Conservation (phyloP, 2,888 invertebrate genomes). For the Thelaira solivaga region DNA sequence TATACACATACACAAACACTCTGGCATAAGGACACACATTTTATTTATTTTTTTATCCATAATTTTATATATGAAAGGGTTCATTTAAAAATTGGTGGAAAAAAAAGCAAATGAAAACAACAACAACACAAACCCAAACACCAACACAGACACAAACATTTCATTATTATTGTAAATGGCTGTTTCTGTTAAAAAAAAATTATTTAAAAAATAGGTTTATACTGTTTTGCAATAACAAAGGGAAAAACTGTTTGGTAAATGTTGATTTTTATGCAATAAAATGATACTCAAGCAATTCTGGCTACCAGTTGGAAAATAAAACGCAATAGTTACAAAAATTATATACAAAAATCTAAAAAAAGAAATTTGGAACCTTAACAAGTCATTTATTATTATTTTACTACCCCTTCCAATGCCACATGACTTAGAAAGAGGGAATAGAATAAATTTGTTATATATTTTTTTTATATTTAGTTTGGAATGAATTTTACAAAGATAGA, state of each 20-base stretch:
- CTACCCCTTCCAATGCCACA: no score
- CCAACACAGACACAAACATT: slow-evolving; percentile 1
- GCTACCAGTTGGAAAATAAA: slow-evolving; percentile 1
- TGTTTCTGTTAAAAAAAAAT: slow-evolving; percentile 47
- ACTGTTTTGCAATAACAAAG: slow-evolving; percentile 22
- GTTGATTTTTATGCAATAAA: slow-evolving; percentile 45
- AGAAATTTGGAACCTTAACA: no score
- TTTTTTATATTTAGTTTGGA: no score
- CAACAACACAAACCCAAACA: background rate
- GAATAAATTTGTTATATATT: no score
- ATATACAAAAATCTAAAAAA: no score
- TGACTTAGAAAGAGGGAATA: no score
- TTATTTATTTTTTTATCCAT: slow-evolving; percentile 20
- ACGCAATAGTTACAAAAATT: no score
- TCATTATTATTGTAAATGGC: slow-evolving; percentile 40
- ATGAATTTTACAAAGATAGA: no score
- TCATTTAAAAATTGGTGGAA: slow-evolving; percentile 56
- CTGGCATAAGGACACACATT: background rate
- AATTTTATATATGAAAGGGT: slow-evolving; percentile 57
- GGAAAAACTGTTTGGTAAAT: slow-evolving; percentile 36
- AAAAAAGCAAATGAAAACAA: slow-evolving; percentile 17
- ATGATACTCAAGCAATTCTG: background rate
- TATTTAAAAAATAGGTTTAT: slow-evolving; percentile 50
- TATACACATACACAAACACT: background rate
- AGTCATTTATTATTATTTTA: no score